Evolutionary conservation across 2,797 vertebrate species (phyloP).

Genomic region (Microchirus variegatus): DNA sequence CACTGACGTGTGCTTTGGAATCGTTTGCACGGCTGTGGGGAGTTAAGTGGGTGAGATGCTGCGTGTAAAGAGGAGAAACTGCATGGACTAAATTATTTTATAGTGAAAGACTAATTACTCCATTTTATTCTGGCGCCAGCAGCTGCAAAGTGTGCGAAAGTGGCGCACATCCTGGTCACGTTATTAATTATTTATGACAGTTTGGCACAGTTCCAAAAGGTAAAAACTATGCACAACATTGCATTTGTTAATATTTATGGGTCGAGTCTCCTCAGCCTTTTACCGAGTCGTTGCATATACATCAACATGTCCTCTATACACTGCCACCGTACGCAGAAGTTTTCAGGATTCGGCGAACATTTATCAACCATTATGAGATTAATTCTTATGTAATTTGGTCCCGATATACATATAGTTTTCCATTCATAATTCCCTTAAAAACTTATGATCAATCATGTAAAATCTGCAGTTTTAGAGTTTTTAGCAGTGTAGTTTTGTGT

Average conservation of each 20-base stretch:
- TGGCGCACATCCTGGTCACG: slow-evolving; percentile 15
- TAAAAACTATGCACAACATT: slow-evolving; percentile 3
- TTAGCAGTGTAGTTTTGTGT: no score
- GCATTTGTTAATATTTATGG: slow-evolving; percentile 6
- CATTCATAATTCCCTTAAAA: no score
- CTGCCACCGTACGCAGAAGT: neutral
- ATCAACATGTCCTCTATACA: neutral
- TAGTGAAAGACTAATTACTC: slow-evolving; percentile 19
- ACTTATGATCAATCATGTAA: no score
- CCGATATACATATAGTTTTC: neutral
- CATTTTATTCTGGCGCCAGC: slow-evolving; percentile 24
- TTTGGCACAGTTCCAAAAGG: slow-evolving; percentile 23
- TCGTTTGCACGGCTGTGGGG: neutral
- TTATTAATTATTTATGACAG: slow-evolving; percentile 28
- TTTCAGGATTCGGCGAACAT: neutral
- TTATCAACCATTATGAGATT: neutral
- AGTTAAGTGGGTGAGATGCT: slow-evolving; percentile 7
- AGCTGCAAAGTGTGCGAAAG: slow-evolving; percentile 23
- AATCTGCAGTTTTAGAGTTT: no score
- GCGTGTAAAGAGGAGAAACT: neutral
- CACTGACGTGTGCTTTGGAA: neutral
- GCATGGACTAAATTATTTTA: slow-evolving; percentile 17
- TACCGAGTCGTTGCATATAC: neutral
- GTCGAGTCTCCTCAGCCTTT: neutral
- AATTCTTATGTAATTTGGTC: neutral